Evolutionary conservation across 2,888 invertebrate genomes (phyloP).

Genomic region (Allacma fusca): DNA sequence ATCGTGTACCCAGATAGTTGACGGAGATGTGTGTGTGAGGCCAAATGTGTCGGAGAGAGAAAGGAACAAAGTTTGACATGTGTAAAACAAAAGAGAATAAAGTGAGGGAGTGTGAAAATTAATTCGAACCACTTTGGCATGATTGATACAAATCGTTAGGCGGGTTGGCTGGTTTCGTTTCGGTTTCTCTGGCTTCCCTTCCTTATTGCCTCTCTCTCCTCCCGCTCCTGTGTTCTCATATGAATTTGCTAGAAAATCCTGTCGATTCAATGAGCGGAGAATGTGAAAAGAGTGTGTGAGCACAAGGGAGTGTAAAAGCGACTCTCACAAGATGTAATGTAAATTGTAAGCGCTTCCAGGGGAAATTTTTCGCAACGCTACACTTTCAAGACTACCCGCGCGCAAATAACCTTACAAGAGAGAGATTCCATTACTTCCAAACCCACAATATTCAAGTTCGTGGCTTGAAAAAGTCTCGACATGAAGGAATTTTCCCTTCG

Average conservation of each 20-base stretch:
- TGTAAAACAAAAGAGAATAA: constrained; percentile 9
- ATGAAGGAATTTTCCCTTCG: too few relatives aligned
- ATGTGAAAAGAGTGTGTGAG: neutral
- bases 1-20: too few relatives aligned
- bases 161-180: constrained; percentile 25
- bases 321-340: constrained; percentile 4
- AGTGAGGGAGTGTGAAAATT: constrained; percentile 52
- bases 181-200: constrained; percentile 5
- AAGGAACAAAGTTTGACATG: too few relatives aligned
- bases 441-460: too few relatives aligned
- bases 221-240: constrained; percentile 12
- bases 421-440: neutral
- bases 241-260: constrained; percentile 28
- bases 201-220: constrained; percentile 26
- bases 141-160: constrained; percentile 50
- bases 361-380: constrained; percentile 48
- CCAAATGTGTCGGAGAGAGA: too few relatives aligned
- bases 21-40: too few relatives aligned
- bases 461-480: too few relatives aligned
- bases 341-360: constrained; percentile 46
- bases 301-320: constrained; percentile 8
- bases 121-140: constrained; percentile 52
- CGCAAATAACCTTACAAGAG: neutral
- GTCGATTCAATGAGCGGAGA: constrained; percentile 33
- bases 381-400: constrained; percentile 10